Evolutionary conservation across 2,113 vertebrate genomes (phyloP).

Genomic region (Hucho hucho): DNA sequence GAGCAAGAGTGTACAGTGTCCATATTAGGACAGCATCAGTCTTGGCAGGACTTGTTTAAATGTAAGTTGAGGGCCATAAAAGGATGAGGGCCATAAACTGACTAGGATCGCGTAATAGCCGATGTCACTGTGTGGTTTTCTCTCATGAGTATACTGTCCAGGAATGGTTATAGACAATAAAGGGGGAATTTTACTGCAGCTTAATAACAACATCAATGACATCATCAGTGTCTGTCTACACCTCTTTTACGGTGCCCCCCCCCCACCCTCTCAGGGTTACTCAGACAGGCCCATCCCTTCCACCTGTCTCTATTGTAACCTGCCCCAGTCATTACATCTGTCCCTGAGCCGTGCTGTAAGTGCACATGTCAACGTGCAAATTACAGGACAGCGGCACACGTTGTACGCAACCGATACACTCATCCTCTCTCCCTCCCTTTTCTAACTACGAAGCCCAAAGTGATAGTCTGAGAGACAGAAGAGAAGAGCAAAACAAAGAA

Average conservation of each 20-base stretch:
- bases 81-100: background rate
- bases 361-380: slow-evolving; percentile 72
- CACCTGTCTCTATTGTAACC: slow-evolving; percentile 70
- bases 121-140: background rate
- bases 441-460: slow-evolving; percentile 41
- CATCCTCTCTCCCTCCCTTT: background rate
- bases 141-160: slow-evolving; percentile 12
- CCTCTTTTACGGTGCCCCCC: slow-evolving; percentile 28
- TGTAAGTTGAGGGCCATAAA: background rate
- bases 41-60: background rate
- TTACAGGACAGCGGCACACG: slow-evolving; percentile 59
- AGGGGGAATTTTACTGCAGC: slow-evolving; percentile 46
- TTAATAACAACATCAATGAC: slow-evolving; percentile 60
- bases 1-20: too few species aligned
- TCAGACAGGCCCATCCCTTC: slow-evolving; percentile 59
- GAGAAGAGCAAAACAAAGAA: slow-evolving; percentile 26
- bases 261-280: slow-evolving; percentile 43
- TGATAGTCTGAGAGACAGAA: slow-evolving; percentile 2
- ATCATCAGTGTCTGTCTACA: slow-evolving; percentile 47
- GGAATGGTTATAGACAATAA: slow-evolving; percentile 38
- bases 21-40: background rate
- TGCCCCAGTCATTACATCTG: slow-evolving; percentile 69
- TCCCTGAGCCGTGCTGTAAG: slow-evolving; percentile 65
- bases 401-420: slow-evolving; percentile 59
- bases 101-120: background rate